These are phyloP conservation scores for Limenitis camilla DNA, from an alignment of 2,888 invertebrate genomes.

Conservation along the genomic window DNA sequence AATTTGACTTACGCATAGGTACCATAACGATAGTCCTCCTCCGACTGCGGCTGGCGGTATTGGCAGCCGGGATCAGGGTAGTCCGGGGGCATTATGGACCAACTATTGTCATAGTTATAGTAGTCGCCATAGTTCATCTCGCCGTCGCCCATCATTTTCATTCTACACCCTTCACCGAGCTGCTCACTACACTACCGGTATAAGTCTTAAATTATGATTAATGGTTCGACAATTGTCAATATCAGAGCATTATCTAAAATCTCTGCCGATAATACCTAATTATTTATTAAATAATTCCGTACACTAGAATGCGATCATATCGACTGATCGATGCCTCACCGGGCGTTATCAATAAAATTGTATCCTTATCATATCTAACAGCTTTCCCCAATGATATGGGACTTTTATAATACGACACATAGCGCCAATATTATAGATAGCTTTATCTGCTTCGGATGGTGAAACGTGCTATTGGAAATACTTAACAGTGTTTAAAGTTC, in stretches of 20 bases:
- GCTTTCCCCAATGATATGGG: slow-evolving; percentile 68
- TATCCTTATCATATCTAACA: slow-evolving; percentile 71
- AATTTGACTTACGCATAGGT: slow-evolving; percentile 74
- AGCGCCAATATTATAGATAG: slow-evolving; percentile 51
- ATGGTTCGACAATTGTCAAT: slow-evolving; percentile 24
- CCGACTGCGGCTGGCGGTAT: slow-evolving; percentile 56
- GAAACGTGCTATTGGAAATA: slow-evolving; percentile 30
- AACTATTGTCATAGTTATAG: slow-evolving; percentile 76
- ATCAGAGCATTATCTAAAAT: slow-evolving; percentile 31
- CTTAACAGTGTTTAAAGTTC: slow-evolving; percentile 34
- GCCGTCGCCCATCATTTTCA: slow-evolving; percentile 75
- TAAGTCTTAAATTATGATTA: slow-evolving; percentile 4
- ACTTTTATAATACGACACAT: slow-evolving; percentile 60
- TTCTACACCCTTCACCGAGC: slow-evolving; percentile 38
- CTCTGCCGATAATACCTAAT: slow-evolving; percentile 32
- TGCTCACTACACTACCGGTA: not conserved
- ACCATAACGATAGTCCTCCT: slow-evolving; percentile 80
- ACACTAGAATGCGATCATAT: slow-evolving; percentile 39
- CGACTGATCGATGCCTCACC: slow-evolving; percentile 68
- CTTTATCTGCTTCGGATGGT: slow-evolving; percentile 58
- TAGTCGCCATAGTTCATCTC: slow-evolving; percentile 74
- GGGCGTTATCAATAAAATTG: slow-evolving; percentile 69
- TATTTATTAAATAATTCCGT: slow-evolving; percentile 12
- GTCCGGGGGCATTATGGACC: slow-evolving; percentile 82
- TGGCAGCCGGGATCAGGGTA: slow-evolving; percentile 71